Evolutionary conservation across 1,140 invertebrate species (phyloP), one percentile per base, ranked within the genome.

Genomic region (Aphaenogaster ashmeadi): DNA sequence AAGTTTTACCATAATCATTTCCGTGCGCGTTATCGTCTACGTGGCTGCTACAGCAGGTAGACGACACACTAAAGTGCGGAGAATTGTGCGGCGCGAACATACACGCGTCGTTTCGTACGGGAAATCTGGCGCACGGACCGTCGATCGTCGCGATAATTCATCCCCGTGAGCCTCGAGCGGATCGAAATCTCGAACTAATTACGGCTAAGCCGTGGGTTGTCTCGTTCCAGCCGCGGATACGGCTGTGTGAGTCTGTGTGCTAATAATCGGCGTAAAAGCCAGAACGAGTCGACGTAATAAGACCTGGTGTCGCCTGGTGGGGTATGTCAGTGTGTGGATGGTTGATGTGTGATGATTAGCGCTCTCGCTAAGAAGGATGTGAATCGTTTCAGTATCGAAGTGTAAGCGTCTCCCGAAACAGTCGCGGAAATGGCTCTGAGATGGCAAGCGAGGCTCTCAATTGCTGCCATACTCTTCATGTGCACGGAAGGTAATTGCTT

Each of bases 391-490:
- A 90, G 89, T 92, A 86, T 85, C 71, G 38, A 90, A 92, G 91
- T 91, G 91, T 41, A 74, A 87, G 72, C 88, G 71, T 62, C 54
- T 60, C 80, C 60, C 86, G 58, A 92, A 69, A 91, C 79, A 93
- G 60, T 74, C 79, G 83, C 88, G 93, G 95, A 95, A 92, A 95
- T 95, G 95, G 95, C 94, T 95, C 86, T 95, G 89, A 94, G 94
- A 95, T 95, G 95, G 95, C 95, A 95, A 90, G 93, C 94, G 88
- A 94, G 95, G 83, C 93, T 95, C 72, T 95, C 94, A 78, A 95
- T 95, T 91, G 94, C 93, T 94, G 94, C 95, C 92, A 94, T 95
- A 92, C 93, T 95, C 90, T 94, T 95, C 91, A 95, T 95, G 92
- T 95, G 94, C 88, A 95, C 94, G 62, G 93, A 95, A 95, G 95